Base-by-base conservation (phyloP, 2,113 vertebrate genomes). In the Baryphthengus martii region DNA sequence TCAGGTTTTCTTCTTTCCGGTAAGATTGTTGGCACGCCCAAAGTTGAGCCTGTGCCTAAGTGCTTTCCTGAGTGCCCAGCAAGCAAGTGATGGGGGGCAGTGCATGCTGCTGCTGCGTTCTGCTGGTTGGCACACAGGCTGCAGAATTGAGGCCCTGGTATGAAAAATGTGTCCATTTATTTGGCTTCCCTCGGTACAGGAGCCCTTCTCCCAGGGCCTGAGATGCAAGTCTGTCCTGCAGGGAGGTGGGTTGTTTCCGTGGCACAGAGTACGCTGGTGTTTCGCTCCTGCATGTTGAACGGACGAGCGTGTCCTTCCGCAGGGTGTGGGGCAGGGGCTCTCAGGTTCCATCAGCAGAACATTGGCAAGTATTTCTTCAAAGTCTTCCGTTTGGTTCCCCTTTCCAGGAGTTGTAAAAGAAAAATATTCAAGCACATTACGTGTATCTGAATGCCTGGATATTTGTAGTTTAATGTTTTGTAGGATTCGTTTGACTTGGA, bases 281-380 rank as follows among this genome's bases (percentile, higher is more conserved):
- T 31, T 52, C 1, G 0, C 33, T 89, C 23, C 33, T 63, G 35
- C 4, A 2, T 0, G 0, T 23, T 61, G 49, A 74, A 39, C 16
- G 19, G 58, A 67, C 0, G 0, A 28, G 23, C 7, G 15, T 85
- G 42, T 16, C 19, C 37, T 74, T 84, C 37, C 67, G 50, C 49
- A 61, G 81, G 16, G 21, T 49, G 18, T 56, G 19, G 33, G 31
- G 26, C 44, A 44, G 20, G 47, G 6, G 3, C 23, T 15, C 45
- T 68, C 23, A 1, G 12, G 68, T 95, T 76, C 50, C 18, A 17
- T 52, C 31, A 49, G 53, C 33, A 44, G 84, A 25, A 40, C 29
- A 13, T 13, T 26, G 28, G 25, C 72, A 66, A 67, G 35, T 73
- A 16, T 67, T 83, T 45, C 37, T 72, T 67, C 10, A 42, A 53